Evolutionary conservation across 2,797 vertebrate genomes (phyloP), one percentile per base, ranked within the genome.

Genomic region (Discoglossus pictus): DNA sequence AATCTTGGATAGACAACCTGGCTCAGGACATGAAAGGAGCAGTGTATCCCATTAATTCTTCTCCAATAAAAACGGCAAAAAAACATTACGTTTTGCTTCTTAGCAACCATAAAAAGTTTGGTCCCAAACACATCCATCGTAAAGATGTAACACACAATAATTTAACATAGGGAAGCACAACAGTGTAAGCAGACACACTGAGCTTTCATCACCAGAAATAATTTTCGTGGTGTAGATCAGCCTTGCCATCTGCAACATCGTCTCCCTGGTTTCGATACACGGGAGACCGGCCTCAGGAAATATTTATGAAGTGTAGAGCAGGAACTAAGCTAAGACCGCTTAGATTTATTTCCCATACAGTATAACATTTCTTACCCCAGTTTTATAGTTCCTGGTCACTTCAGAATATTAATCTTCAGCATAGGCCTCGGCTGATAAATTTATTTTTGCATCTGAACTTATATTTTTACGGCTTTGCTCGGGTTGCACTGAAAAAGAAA

Each of bases 301-400:
- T 80, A 63, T 76, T 83, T 80, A 71, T 65, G 54, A 80, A 65
- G 56, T 79, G 64, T 17, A 27, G 60, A 58, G 23, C 68, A 74
- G 25, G 64, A 73, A 66, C 8, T 35, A 72, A 61, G 73, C 43
- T 64, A 56, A 73, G 36, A 27, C 3, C 55, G n/a, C 31, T 70
- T 5, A 6, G 8, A 58, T 74, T 80, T 79, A 69, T 71, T 81
- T 79, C 42, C 61, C 34, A 51, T 35, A 73, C 47, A 39, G 38
- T 65, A 52, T 25, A 76, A 79, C 39, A 36, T 38, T 43, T 24
- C 40, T 16, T 6, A 1, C 0, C 65, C 15, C 23, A 43, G 50
- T 51, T 74, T 74, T 47, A 61, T 64, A 12, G 44, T 20, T 27
- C 17, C 40, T 7, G 4, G 15, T 63, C 18, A 54, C 51, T 70